A percentile compares a stretch with the other conserved stretches of the same genome.
Evolutionary conservation across 2,888 invertebrate genomes (phyloP).

Genomic region (Amiota communis): DNA sequence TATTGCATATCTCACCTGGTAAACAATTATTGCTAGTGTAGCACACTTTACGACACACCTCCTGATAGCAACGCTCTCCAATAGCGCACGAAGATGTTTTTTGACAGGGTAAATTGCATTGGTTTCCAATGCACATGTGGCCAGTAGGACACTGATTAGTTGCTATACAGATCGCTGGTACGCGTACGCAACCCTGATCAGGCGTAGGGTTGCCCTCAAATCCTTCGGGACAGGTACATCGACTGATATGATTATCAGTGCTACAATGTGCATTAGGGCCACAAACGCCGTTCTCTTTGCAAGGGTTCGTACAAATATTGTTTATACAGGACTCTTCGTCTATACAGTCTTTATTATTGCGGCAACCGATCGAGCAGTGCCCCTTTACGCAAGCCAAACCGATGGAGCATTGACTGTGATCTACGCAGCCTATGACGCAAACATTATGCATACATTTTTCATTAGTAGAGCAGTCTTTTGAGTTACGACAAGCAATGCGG

Average conservation of each 20-base stretch:
- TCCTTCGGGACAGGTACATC: conserved; percentile 87
- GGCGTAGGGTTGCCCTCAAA: conserved; percentile 91
- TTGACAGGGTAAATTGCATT: conserved; percentile 86
- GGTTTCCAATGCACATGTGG: conserved; percentile 84
- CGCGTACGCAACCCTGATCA: conserved; percentile 90
- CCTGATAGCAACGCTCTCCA: conserved; percentile 87
- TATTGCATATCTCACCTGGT: conserved; percentile 89
- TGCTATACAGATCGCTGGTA: conserved; percentile 80
- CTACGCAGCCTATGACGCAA: conserved; percentile 85
- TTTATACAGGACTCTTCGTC: conserved; percentile 86
- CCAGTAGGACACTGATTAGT: conserved; percentile 83
- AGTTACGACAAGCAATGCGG: conserved; percentile 84
- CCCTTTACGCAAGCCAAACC: conserved; percentile 88
- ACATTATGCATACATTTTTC: conserved; percentile 86
- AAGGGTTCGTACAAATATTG: conserved; percentile 89
- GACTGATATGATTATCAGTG: conserved; percentile 82
- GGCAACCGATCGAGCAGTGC: conserved; percentile 87
- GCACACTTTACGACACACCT: conserved; percentile 87
- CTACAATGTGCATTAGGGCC: conserved; percentile 89
- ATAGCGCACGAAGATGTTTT: conserved; percentile 84
- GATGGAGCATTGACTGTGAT: conserved; percentile 85
- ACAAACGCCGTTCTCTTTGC: conserved; percentile 82
- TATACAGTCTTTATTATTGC: conserved; percentile 86
- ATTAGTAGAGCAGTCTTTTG: conserved; percentile 84
- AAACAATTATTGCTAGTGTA: conserved; percentile 92